Percentiles rank a stretch among this genome's conserved stretches.
Conservation (phyloP, 2,888 invertebrate species). For the Cheilosia scutellata region DNA sequence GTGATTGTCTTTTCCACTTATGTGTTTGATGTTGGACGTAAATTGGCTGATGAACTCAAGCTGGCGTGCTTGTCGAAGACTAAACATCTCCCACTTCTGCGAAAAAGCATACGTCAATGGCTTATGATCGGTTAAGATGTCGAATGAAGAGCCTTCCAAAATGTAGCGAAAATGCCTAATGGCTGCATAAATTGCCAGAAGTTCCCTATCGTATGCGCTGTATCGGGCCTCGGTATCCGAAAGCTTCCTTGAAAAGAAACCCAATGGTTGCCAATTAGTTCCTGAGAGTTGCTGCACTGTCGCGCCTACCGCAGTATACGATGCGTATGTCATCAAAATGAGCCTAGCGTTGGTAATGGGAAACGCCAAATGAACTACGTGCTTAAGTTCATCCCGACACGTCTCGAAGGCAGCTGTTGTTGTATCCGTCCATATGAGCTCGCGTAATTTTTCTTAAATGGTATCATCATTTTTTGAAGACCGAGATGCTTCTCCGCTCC, state of each 20-base stretch:
- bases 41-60: constrained; percentile 4
- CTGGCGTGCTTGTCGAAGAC: background rate
- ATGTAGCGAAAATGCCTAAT: background rate
- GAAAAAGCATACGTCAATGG: background rate
- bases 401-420: constrained; percentile 1
- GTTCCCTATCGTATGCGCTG: background rate
- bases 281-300: background rate
- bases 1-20: background rate
- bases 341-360: background rate
- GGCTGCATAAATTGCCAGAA: background rate
- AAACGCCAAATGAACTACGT: background rate
- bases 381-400: background rate
- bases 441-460: background rate
- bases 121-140: background rate
- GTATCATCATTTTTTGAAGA: constrained; percentile 7
- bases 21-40: background rate
- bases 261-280: constrained; percentile 1
- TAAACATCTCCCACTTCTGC: background rate
- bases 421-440: background rate
- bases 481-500: background rate
- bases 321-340: background rate
- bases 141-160: too few relatives aligned
- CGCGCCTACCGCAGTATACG: background rate
- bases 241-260: background rate
- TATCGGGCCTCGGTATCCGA: background rate